Base-by-base conservation (phyloP, 1,140 invertebrate genomes). In the Drosophila eugracilis region DNA sequence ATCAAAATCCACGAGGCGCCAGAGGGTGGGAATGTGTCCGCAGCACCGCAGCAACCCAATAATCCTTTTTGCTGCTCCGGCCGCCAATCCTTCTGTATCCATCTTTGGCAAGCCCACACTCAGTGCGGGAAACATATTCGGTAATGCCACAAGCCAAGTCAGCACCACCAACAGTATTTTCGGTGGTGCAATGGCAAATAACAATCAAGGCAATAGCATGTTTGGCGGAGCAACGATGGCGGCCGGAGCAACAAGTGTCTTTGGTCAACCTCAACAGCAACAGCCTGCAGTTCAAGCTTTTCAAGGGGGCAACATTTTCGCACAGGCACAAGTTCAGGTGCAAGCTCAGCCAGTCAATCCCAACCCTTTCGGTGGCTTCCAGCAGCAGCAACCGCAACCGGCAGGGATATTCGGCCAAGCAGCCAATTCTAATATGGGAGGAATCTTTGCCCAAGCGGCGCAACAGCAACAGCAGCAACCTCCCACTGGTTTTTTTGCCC, bases 1-100 rank as follows among this genome's bases (percentile, higher is more conserved):
- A 70, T 76, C 2, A 89, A 89, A 28, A 49, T 91, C 0, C 86
- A 91, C 41, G 83, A 91, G 3, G 10, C 74, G 1, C 71, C 80
- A 1, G 65, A 78, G 9, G 62, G 59, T 4, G n/a, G 24, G 5
- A 59, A 15, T 6, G 7, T 47, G 15, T 6, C 17, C 2, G 19
- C 32, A n/a, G 34, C 48, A 4, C 21, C 55, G 4, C 60, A 62
- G 24, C 57, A 65, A 6, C 19, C 52, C n/a, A 62, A 53, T 19
- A 86, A 80, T 63, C 66, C 71, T 5, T 85, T 84, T 60, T 4
- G 26, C 39, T n/a, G 50, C 28, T 24, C 14, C 41, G 6, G 41
- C 63, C 1, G 5, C 50, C 1, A 36, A 47, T 12, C 15, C 53
- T 26, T 19, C 59, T 1, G 17, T 45, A 1, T 73, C 70, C 1